Evolutionary conservation across 2,113 vertebrate genomes (phyloP).

Genomic region (Peromyscus maniculatus): DNA sequence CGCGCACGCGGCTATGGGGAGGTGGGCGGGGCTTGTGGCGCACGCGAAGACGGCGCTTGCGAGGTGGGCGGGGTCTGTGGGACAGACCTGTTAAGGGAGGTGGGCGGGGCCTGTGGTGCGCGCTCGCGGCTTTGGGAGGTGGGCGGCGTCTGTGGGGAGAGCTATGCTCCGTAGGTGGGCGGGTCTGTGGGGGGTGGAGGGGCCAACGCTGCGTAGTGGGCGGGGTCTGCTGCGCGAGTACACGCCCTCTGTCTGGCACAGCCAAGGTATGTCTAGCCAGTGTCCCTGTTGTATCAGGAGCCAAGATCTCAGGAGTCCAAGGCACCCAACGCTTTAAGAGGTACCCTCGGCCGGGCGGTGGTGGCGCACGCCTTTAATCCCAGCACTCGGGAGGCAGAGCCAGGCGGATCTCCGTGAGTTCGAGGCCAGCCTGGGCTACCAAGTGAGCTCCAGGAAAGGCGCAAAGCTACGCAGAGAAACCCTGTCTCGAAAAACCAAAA

Average conservation of each 20-base stretch:
- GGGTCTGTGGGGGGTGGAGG: background rate
- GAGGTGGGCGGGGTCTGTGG: background rate
- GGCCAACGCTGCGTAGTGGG: background rate
- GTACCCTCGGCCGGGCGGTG: no score
- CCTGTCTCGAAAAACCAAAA: no score
- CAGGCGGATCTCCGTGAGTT: no score
- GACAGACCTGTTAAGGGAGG: rapidly evolving
- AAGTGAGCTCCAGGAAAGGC: no score
- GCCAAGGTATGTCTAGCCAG: background rate
- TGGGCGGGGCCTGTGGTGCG: background rate
- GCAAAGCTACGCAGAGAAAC: no score
- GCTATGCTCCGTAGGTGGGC: background rate
- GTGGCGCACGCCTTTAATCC: no score
- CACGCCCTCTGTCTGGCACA: no score
- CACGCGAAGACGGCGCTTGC: no score
- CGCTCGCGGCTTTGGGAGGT: background rate
- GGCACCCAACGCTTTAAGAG: background rate
- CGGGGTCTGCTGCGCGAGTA: background rate
- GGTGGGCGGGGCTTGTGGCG: background rate
- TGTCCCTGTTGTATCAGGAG: background rate
- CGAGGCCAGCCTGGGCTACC: no score
- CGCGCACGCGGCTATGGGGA: background rate
- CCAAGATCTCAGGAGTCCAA: no score
- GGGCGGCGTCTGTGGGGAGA: background rate
- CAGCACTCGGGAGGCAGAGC: no score